Evolutionary conservation across 2,888 invertebrate species (phyloP).

Genomic region (Drosophila formosana): DNA sequence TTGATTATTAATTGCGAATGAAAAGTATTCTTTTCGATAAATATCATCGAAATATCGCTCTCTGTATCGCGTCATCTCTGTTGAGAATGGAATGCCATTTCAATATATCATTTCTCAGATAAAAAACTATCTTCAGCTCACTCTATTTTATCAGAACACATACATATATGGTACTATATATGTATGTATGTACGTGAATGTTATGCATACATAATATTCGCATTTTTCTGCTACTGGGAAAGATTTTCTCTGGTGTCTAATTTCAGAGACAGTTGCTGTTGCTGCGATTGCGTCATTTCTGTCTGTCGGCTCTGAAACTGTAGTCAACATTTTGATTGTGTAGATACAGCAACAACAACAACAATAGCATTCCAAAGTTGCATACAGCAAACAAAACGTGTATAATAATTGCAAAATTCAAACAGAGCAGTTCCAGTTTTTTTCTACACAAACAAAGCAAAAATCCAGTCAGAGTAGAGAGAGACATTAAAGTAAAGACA

Average conservation of each 20-base stretch:
- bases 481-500: conserved; percentile 22
- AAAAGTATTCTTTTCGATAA: background rate
- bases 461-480: conserved; percentile 17
- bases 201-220: conserved; percentile 37
- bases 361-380: conserved; percentile 24
- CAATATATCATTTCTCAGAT: conserved; percentile 46
- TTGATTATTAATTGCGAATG: background rate
- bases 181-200: background rate
- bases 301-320: conserved; percentile 35
- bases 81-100: conserved; percentile 33
- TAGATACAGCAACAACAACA: conserved; percentile 32
- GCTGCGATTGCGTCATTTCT: conserved; percentile 47
- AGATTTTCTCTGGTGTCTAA: conserved; percentile 54
- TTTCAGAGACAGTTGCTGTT: conserved; percentile 44
- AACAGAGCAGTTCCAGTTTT: conserved; percentile 65
- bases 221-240: conserved; percentile 29
- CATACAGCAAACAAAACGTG: conserved; percentile 27
- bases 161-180: conserved; percentile 20
- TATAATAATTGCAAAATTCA: conserved; percentile 66
- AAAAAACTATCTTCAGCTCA: conserved; percentile 25
- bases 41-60: background rate
- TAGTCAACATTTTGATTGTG: conserved; percentile 43
- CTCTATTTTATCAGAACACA: conserved; percentile 35
- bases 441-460: conserved; percentile 40
- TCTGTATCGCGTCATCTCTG: background rate